phyloP scores from a whole-genome alignment of 2,113 vertebrate species.

The Microtus pennsylvanicus region DNA sequence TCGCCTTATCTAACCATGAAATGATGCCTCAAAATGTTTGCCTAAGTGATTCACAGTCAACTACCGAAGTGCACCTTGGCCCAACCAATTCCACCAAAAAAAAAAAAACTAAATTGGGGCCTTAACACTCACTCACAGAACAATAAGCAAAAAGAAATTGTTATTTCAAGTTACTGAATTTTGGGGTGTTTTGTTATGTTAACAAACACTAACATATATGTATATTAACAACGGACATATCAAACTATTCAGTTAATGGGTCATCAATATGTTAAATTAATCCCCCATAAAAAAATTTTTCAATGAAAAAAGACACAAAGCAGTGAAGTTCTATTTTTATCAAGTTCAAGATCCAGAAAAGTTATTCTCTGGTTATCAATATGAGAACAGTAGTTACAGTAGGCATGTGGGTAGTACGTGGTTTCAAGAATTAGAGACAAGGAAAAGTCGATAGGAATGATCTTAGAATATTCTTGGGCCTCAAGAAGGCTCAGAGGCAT shows the following conservation, averaged over 20 bases:
- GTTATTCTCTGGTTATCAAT: background rate
- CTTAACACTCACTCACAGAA: background rate
- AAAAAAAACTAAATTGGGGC: constrained; percentile 41
- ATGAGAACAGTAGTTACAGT: background rate
- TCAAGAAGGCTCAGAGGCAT: background rate
- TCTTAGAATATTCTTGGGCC: background rate
- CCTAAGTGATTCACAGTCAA: background rate
- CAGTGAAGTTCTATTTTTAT: background rate
- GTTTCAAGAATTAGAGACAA: background rate
- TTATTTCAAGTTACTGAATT: background rate
- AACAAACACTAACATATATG: constrained; percentile 6
- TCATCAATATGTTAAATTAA: background rate
- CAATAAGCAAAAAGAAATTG: background rate
- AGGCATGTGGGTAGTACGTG: background rate
- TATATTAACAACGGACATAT: background rate
- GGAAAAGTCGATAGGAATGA: background rate
- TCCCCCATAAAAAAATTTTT: background rate
- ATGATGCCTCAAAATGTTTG: background rate
- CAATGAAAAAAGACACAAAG: background rate
- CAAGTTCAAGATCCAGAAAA: background rate
- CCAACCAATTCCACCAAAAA: background rate
- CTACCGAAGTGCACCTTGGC: background rate
- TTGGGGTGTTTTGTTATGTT: background rate
- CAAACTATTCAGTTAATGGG: constrained; percentile 19
- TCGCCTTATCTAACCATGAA: background rate